Evolutionary conservation across 2,797 vertebrate species (phyloP).

Genomic region (Dermochelys coriacea): DNA sequence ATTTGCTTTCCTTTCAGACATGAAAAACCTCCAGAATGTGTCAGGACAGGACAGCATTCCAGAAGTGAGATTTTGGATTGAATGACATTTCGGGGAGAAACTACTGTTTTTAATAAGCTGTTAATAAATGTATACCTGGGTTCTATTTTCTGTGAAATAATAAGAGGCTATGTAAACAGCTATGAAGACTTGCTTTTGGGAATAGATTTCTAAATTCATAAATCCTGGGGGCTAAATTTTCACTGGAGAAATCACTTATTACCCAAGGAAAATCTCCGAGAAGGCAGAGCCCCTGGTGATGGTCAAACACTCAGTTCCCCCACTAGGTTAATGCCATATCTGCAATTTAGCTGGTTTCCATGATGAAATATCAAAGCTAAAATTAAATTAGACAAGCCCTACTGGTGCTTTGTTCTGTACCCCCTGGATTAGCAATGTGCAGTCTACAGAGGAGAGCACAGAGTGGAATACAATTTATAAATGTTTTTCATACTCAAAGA

Average conservation of each 20-base stretch:
- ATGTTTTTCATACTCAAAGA: not conserved
- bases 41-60: constrained; percentile 42
- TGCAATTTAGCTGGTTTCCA: not conserved
- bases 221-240: not conserved
- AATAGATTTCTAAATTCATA: not conserved
- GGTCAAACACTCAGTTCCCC: not conserved
- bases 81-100: constrained; percentile 41
- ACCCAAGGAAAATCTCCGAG: not conserved
- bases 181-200: not conserved
- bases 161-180: not conserved
- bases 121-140: constrained; percentile 21
- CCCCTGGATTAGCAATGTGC: not conserved
- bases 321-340: not conserved
- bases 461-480: not conserved
- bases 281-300: not conserved
- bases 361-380: not conserved
- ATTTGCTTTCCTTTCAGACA: not conserved
- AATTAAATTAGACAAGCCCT: constrained; percentile 42
- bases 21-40: constrained; percentile 20
- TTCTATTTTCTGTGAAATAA: constrained; percentile 41
- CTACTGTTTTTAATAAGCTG: constrained; percentile 39
- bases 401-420: not conserved
- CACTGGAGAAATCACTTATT: not conserved
- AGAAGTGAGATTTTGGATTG: constrained; percentile 29
- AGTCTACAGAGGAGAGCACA: not conserved